Base-by-base conservation (phyloP, 2,797 vertebrate species). In the Acrossocheilus wenchowensis region DNA sequence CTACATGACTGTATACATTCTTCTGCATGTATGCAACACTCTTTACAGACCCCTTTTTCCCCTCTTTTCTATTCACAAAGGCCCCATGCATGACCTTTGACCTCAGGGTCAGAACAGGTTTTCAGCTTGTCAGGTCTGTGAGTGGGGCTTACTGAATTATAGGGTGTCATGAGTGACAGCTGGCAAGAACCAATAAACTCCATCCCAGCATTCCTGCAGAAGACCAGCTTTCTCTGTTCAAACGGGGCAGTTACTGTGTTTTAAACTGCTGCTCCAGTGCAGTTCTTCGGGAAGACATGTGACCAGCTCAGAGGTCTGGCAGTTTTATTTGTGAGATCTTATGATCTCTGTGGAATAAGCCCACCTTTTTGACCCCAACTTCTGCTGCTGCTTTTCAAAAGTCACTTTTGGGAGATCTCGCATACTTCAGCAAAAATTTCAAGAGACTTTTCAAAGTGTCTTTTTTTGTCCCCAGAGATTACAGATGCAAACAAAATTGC, bases 131-230 rank as follows among this genome's bases (percentile, higher is more conserved):
- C 81, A 66, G 41, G 62, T 66, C 8, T 87, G 72, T 87, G 81
- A 83, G 72, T 73, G 23, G 43, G 54, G 11, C 69, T 89, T 85
- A 69, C 84, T 93, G 93, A 94, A 86, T 94, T 94, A 93, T 81
- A 89, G 90, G 89, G 86, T 89, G 92, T 92, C 93, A 92, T 80
- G 89, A 88, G 89, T 93, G 92, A 94, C 95, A 94, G 93, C 93
- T 94, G 93, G 91, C 89, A 89, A 91, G 92, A 92, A 90, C 90
- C 92, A 92, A 92, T 93, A 94, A 95, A 95, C 90, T 54, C 74
- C 84, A 86, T 91, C 87, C 84, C 84, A 83, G 43, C 94, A 95
- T 95, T 95, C 95, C 92, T 92, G 54, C 80, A 74, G 87, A 87
- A 83, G 39, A 84, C 89, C 87, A 72, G 39, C 66, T 48, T 45